Evolutionary conservation across 2,113 vertebrate genomes (phyloP).

Genomic region (Dasyurus viverrinus): DNA sequence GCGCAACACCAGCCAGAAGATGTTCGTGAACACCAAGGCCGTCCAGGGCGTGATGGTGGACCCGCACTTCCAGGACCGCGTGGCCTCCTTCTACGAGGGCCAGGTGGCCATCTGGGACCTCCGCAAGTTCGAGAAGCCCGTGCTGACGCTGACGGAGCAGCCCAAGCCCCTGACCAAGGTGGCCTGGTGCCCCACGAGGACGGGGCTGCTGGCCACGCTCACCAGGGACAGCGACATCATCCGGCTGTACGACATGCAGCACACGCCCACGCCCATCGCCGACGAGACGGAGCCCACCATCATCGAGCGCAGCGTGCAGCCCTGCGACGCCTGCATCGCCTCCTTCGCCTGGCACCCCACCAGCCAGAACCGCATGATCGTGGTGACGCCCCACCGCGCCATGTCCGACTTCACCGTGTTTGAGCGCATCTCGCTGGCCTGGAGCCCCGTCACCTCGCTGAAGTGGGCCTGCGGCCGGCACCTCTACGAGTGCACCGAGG

Average conservation of each 20-base stretch:
- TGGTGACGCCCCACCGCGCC: conserved; percentile 94
- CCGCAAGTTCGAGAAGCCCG: conserved; percentile 98
- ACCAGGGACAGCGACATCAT: conserved; percentile 98
- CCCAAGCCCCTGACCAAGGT: conserved; percentile 97
- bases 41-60: conserved; percentile 98
- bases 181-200: conserved; percentile 97
- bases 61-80: conserved; percentile 94
- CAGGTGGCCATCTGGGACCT: conserved; percentile 99
- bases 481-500: conserved; percentile 95
- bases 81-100: conserved; percentile 98
- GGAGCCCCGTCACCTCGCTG: conserved; percentile 95
- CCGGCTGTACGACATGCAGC: conserved; percentile 98
- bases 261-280: conserved; percentile 95
- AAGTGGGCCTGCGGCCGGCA: conserved; percentile 99
- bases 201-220: conserved; percentile 94
- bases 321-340: conserved; percentile 94
- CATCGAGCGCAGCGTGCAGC: conserved; percentile 97
- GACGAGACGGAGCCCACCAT: conserved; percentile 99
- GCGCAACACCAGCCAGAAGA: conserved; percentile 98
- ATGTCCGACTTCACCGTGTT: conserved; percentile 99
- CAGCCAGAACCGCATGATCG: conserved; percentile 98
- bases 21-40: conserved; percentile 99
- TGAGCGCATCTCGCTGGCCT: conserved; percentile 97
- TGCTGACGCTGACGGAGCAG: conserved; percentile 96
- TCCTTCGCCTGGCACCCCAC: conserved; percentile 99